Base-by-base conservation (phyloP, 2,113 vertebrate genomes). In the Prietella phreatophila region DNA sequence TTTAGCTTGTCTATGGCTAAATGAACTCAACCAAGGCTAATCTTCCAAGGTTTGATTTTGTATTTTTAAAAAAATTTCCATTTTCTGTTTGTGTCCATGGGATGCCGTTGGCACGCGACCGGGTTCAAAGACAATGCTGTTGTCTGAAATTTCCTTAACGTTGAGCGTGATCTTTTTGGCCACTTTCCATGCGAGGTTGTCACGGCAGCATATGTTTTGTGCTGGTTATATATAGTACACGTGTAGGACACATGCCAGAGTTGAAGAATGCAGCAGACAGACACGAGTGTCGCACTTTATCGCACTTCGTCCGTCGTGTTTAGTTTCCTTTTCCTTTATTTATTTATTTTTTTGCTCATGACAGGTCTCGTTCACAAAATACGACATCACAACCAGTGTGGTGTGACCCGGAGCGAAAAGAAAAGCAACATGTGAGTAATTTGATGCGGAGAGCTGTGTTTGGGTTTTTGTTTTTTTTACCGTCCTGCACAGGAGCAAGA, bases 151-250 rank as follows among this genome's bases (percentile, higher is more conserved):
- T 1, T 47, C 76, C 27, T n/a, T 20, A 17, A 0, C 0, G 15
- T 58, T 20, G 15, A 17, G 13, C 8, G 0, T 36, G 13, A 53
- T 50, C 42, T 27, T 27, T 17, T 79, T 14, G 53, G 27, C 33
- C n/a, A 1, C n/a, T 6, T 19, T 56, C 27, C 15, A 3, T 20
- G 14, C 0, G n/a, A 30, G 53, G 8, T 0, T 9, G 30, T 36
- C 79, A 10, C 55, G 1, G 53, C 79, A 60, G 30, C 55, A 82
- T 36, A 60, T 60, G 80, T 39, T 39, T 82, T 60, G 30, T 82
- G 33, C 56, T 42, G 56, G 80, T 82, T 82, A 61, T 61, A 82
- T 82, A 61, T 61, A 82, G 80, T 56, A 60, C 80, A 6, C 39
- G 56, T 14, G 42, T 42, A 6, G 42, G 61, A 27, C 80, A 27